These are phyloP conservation scores for Pipistrellus pygmaeus DNA, from an alignment of 2,797 vertebrate species.

Conservation along the genomic window DNA sequence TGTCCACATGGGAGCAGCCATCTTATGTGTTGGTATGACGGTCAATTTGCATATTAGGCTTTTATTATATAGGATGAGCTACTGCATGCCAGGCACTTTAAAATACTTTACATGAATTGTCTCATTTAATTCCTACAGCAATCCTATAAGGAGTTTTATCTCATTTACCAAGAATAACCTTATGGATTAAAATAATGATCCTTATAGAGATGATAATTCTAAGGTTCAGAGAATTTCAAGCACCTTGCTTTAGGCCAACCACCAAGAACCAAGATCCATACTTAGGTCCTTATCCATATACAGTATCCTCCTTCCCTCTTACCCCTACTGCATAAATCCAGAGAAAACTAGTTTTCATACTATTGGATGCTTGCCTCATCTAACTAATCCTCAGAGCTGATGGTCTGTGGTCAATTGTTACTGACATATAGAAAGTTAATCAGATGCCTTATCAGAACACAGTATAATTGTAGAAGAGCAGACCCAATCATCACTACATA, in stretches of 20 bases:
- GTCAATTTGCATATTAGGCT: too few species aligned
- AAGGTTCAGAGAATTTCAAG: constrained; percentile 40
- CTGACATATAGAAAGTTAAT: neutral
- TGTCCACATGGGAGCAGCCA: too few species aligned
- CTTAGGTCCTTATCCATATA: neutral
- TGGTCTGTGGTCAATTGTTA: neutral
- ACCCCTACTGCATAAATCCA: neutral
- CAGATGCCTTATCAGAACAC: neutral
- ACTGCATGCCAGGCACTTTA: neutral
- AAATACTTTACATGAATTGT: constrained; percentile 10
- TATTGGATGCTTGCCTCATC: neutral
- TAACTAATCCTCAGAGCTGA: neutral
- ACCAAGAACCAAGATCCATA: constrained; percentile 47
- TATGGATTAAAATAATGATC: neutral
- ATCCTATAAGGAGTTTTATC: neutral
- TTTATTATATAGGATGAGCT: too few species aligned
- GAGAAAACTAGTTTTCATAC: constrained; percentile 14
- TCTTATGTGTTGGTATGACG: too few species aligned
- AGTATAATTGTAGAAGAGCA: neutral
- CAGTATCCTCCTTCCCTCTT: neutral
- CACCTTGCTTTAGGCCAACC: neutral
- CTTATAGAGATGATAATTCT: neutral
- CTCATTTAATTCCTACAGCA: constrained; percentile 7
- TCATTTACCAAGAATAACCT: constrained; percentile 25
- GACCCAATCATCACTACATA: neutral